Conservation (phyloP, 2,113 vertebrate genomes). For the Chionis minor region DNA sequence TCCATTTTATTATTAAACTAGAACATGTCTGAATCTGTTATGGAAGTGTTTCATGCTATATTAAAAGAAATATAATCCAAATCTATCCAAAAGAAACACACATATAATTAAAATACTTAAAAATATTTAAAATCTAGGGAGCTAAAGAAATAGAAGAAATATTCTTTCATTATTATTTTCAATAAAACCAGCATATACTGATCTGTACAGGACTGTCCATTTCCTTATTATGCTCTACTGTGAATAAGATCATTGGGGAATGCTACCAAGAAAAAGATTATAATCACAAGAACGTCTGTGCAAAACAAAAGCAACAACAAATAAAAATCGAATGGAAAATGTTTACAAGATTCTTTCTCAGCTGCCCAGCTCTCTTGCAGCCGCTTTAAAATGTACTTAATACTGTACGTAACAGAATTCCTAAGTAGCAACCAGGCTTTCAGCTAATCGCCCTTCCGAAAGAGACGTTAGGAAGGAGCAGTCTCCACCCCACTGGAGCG, state of each 20-base stretch:
- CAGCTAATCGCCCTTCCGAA: background rate
- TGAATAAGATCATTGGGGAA: background rate
- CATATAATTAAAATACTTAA: background rate
- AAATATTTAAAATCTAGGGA: background rate
- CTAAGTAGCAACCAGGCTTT: background rate
- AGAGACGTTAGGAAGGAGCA: background rate
- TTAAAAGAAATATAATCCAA: background rate
- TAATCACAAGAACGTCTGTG: background rate
- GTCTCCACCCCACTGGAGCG: background rate
- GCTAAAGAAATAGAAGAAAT: background rate
- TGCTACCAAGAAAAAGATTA: background rate
- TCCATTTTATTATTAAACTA: background rate
- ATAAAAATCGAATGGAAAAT: background rate
- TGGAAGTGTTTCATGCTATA: background rate
- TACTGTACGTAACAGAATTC: background rate
- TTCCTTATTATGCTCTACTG: background rate
- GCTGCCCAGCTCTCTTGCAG: background rate
- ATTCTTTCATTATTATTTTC: background rate
- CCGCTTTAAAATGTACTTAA: background rate
- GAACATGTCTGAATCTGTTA: background rate
- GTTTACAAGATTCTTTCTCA: background rate
- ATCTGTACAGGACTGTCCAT: background rate
- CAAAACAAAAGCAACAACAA: background rate
- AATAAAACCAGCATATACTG: background rate
- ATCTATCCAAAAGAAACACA: background rate